A percentile compares a stretch with the other conserved stretches of the same genome.
Conservation (phyloP, 2,797 vertebrate species). For the Apodemus agrarius region DNA sequence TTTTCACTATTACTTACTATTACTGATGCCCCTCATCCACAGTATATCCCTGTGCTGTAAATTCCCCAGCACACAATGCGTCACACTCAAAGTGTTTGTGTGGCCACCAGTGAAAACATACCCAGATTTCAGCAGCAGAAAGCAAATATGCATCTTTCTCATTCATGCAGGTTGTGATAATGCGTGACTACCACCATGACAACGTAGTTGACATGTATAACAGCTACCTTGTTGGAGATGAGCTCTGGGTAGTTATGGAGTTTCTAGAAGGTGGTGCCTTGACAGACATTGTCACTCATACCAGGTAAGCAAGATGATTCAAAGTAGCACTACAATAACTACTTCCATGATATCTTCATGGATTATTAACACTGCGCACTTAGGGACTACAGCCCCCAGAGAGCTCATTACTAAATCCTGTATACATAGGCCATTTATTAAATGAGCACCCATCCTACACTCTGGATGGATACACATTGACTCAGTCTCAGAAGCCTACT, state of each 20-base stretch:
- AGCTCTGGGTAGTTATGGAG: slow-evolving; percentile 96
- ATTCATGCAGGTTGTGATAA: slow-evolving; percentile 92
- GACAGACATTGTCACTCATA: slow-evolving; percentile 93
- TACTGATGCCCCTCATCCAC: background rate
- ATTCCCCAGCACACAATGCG: background rate
- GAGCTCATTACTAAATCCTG: background rate
- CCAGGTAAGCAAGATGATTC: slow-evolving; percentile 86
- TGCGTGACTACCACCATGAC: slow-evolving; percentile 95
- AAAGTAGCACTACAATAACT: background rate
- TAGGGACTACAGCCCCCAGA: background rate
- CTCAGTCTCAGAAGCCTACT: background rate
- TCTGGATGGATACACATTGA: background rate
- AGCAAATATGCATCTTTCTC: background rate
- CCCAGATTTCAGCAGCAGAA: background rate
- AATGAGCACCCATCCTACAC: background rate
- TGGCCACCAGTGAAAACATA: background rate
- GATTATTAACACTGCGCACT: slow-evolving; percentile 23
- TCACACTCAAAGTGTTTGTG: background rate
- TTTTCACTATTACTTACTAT: background rate
- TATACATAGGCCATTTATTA: background rate
- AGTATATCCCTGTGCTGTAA: background rate
- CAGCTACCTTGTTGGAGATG: slow-evolving; percentile 93
- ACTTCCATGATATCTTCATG: background rate
- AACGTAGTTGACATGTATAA: slow-evolving; percentile 96
- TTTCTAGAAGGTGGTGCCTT: slow-evolving; percentile 94